Base-by-base conservation (phyloP, 2,797 vertebrate genomes). In the Poecile montanus region DNA sequence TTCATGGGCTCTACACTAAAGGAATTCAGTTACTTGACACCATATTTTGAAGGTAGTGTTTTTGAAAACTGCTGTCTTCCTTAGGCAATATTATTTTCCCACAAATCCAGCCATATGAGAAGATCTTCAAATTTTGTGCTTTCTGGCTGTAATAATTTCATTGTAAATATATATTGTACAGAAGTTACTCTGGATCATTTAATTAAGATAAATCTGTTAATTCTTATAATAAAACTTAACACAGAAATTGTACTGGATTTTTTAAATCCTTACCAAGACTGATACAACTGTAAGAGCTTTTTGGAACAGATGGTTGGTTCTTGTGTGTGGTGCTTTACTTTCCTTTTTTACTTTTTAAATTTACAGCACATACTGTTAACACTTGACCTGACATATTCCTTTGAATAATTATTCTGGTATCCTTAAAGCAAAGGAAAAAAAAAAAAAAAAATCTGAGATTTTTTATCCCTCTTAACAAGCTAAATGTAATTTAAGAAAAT, bases 241-340 rank as follows among this genome's bases (percentile, higher is more conserved):
- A 67, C 7, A 90, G 85, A 91, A 95, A 86, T 70, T 48, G 30
- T 34, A 67, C 18, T 57, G 16, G 40, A 40, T 88, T 80, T 89
- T 83, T 77, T 61, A 75, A 91, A 93, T 83, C 80, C 16, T 72
- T 67, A 72, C 13, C 20, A 90, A 81, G 67, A 73, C 58, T 94
- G 81, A 94, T 81, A 57, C 9, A 76, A 58, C 40, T 85, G 16
- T 50, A 91, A 71, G 94, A 93, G 57, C 54, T 88, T 96, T 96
- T 94, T 89, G 93, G 76, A 98, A 97, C 97, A 98, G 97, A 98
- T 98, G 98, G 97, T 72, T 92, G 47, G 32, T 94, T 95, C 88
- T 78, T 85, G 30, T 61, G 7, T 91, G n/a, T 87, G 40, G 30
- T 89, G 40, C 4, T 88, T 93, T 92, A 68, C 38, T 85, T 93